Percentiles rank a stretch among this genome's conserved stretches.
phyloP scores from a whole-genome alignment of 2,888 invertebrate species.

The Sarcophaga carnaria region DNA sequence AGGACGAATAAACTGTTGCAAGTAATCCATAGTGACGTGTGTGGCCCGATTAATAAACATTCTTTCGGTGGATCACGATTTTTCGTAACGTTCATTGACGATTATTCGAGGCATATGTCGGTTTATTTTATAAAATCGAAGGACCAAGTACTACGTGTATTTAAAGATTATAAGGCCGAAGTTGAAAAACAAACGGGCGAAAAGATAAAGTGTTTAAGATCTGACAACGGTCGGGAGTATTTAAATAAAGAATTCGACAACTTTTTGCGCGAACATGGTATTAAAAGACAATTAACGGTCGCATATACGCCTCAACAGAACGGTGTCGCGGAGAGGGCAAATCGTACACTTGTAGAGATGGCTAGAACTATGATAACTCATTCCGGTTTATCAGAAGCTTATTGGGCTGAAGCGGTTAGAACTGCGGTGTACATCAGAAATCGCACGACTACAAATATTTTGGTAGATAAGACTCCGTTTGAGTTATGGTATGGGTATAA shows the following conservation, averaged over 20 bases:
- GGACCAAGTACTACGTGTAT: conserved; percentile 21
- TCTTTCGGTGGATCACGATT: conserved; percentile 45
- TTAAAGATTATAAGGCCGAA: too few species aligned
- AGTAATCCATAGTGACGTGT: conserved; percentile 24
- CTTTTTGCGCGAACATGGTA: conserved; percentile 59
- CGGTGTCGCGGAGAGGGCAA: conserved; percentile 68
- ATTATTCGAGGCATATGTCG: conserved; percentile 25
- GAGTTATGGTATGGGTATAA: too few species aligned
- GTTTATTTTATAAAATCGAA: conserved; percentile 53
- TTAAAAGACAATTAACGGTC: conserved; percentile 57
- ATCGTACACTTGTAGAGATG: conserved; percentile 68
- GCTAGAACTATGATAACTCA: conserved; percentile 73
- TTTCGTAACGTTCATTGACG: conserved; percentile 53
- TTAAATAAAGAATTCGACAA: conserved; percentile 49
- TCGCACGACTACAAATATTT: too few species aligned
- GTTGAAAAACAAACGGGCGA: conserved; percentile 31
- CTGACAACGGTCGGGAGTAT: conserved; percentile 56
- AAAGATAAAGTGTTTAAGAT: conserved; percentile 46
- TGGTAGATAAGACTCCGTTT: too few species aligned
- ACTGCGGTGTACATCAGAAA: too few species aligned
- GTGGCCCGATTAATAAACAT: conserved; percentile 32
- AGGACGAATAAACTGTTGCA: conserved; percentile 21
- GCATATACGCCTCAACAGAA: conserved; percentile 70
- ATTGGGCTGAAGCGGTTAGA: too few species aligned
- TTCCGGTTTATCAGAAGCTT: too few species aligned